These are phyloP conservation scores for Rhopalosiphum maidis DNA, from an alignment of 1,140 invertebrate genomes.

Conservation along the genomic window DNA sequence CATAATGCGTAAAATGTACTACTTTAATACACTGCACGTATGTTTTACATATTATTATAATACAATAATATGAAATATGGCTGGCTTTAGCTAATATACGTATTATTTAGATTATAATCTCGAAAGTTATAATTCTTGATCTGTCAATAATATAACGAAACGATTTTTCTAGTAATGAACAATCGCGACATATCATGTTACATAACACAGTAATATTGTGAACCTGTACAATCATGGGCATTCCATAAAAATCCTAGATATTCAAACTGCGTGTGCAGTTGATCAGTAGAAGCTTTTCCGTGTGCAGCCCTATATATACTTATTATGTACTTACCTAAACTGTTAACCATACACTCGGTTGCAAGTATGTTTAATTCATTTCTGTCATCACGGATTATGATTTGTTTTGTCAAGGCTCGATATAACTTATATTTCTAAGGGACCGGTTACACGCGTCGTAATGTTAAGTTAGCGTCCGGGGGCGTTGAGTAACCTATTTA, in stretches of 20 bases:
- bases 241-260: neutral
- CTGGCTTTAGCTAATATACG: neutral
- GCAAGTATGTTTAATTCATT: neutral
- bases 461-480: neutral
- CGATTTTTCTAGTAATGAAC: neutral
- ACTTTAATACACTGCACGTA: neutral
- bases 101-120: neutral
- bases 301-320: neutral
- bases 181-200: neutral
- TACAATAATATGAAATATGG: neutral
- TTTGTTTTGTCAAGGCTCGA: neutral
- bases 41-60: neutral
- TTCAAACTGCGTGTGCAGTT: neutral
- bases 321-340: neutral
- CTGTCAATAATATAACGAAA: constrained; percentile 1
- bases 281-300: neutral
- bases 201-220: neutral
- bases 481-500: neutral
- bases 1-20: neutral
- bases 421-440: neutral
- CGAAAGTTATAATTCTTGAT: neutral
- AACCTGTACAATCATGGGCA: neutral
- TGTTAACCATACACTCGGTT: neutral
- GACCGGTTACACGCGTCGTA: neutral
- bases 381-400: neutral